These are phyloP conservation scores for Galemys pyrenaicus DNA, from an alignment of 2,113 vertebrate species.

Conservation along the genomic window DNA sequence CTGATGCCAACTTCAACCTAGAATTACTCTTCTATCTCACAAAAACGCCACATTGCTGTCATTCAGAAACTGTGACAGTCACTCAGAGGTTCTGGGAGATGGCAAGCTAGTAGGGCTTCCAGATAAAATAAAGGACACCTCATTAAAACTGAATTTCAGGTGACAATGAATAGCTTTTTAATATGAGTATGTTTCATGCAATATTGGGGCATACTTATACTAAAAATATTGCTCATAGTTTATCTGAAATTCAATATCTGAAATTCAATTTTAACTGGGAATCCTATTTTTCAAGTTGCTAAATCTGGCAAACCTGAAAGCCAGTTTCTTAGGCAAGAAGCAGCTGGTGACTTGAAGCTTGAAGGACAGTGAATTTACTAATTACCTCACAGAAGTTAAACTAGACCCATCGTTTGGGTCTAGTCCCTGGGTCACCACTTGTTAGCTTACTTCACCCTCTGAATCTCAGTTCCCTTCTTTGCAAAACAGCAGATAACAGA, in stretches of 20 bases:
- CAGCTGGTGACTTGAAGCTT: neutral
- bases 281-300: conserved; percentile 39
- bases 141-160: conserved; percentile 18
- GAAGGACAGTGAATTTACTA: neutral
- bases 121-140: neutral
- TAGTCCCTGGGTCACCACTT: neutral
- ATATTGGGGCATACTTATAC: neutral
- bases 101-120: neutral
- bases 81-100: conserved; percentile 1
- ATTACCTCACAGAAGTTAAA: neutral
- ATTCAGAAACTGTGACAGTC: conserved; percentile 25
- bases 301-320: neutral
- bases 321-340: neutral
- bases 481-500: neutral
- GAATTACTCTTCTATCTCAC: conserved; percentile 44
- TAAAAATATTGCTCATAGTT: conserved; percentile 1
- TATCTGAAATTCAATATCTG: conserved; percentile 20
- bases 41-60: conserved; percentile 26
- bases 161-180: neutral
- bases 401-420: neutral
- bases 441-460: neutral
- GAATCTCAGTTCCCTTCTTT: neutral
- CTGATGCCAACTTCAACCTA: neutral
- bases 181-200: neutral
- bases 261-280: conserved; percentile 12